Percentiles rank a stretch among this genome's conserved stretches.
These are phyloP conservation scores for Cephalopterus ornatus DNA, from an alignment of 2,113 vertebrate species.

Conservation along the genomic window DNA sequence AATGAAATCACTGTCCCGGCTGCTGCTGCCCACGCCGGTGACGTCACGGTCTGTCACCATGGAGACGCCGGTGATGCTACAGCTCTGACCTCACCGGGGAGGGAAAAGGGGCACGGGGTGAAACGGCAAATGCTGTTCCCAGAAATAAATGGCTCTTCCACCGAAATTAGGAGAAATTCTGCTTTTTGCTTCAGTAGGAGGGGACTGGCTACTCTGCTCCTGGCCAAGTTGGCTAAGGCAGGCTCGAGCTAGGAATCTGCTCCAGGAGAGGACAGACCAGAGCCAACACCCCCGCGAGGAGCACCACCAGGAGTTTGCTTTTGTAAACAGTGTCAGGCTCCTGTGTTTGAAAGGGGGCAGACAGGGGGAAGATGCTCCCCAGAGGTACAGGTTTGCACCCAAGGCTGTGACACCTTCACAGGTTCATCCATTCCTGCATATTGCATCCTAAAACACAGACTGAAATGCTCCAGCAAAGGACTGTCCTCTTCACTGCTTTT, in stretches of 20 bases:
- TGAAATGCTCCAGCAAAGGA: background rate
- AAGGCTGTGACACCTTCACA: background rate
- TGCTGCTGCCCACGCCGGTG: background rate
- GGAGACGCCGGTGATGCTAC: conserved; percentile 12
- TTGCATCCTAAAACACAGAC: background rate
- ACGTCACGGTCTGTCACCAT: conserved; percentile 41
- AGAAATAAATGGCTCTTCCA: background rate
- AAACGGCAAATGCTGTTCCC: background rate
- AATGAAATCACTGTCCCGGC: conserved; percentile 6
- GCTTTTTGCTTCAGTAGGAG: background rate
- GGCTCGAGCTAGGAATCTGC: background rate
- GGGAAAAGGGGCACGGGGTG: background rate
- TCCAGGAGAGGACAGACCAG: background rate
- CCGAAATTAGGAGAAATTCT: background rate
- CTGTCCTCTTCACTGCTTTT: background rate
- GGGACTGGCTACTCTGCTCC: background rate
- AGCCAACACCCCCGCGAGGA: background rate
- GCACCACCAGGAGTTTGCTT: background rate
- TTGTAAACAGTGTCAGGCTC: background rate
- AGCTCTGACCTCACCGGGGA: background rate
- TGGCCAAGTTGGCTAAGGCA: background rate
- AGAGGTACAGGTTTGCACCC: background rate
- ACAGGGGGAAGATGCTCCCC: background rate
- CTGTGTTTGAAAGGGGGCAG: background rate
- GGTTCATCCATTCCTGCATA: background rate